Base-by-base conservation (phyloP, 2,797 vertebrate genomes). In the Microcaecilia unicolor region DNA sequence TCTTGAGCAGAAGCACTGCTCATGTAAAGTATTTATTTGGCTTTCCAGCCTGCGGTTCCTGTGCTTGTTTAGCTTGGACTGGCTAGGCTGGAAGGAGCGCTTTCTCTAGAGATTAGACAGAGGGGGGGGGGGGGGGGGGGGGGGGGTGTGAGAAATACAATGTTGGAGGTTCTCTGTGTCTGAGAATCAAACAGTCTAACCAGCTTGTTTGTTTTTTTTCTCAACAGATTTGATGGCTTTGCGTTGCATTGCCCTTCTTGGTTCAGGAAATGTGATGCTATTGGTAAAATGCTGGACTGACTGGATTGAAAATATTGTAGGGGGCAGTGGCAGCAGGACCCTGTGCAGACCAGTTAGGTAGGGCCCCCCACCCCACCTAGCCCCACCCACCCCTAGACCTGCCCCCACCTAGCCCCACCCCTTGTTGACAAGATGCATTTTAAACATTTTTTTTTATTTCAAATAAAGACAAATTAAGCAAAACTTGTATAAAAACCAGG, bases 161-260 rank as follows among this genome's bases (percentile, higher is more conserved):
- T 11, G 7, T 8, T 13, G 32, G n/a, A n/a, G n/a, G n/a, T 4
- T 1, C 18, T 4, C 6, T 14, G 24, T 21, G 9, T 22, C 8
- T 0, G 4, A 32, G 10, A 23, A 5, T 8, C 13, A 1, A 0
- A 6, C 6, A 38, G 27, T 26, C 21, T 49, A 48, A 49, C 16
- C 19, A 44, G 8, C n/a, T n/a, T n/a, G n/a, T n/a, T n/a, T n/a
- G n/a, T n/a, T 5, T 7, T 37, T 25, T 36, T 14, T 4, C 9
- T 1, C 0, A 23, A n/a, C 31, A 35, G 20, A 15, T 15, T 24
- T 18, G 25, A 22, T 18, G 8, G 17, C 21, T 19, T 8, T 6
- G 25, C 9, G 27, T 10, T 29, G 5, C 14, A 10, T 1, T 2
- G 0, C 1, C 0, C 0, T 2, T 15, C 16, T 11, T 10, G 15